Evolutionary conservation across 2,113 vertebrate species (phyloP), one percentile per base, ranked within the genome.

Genomic region (Paramormyrops kingsleyae): DNA sequence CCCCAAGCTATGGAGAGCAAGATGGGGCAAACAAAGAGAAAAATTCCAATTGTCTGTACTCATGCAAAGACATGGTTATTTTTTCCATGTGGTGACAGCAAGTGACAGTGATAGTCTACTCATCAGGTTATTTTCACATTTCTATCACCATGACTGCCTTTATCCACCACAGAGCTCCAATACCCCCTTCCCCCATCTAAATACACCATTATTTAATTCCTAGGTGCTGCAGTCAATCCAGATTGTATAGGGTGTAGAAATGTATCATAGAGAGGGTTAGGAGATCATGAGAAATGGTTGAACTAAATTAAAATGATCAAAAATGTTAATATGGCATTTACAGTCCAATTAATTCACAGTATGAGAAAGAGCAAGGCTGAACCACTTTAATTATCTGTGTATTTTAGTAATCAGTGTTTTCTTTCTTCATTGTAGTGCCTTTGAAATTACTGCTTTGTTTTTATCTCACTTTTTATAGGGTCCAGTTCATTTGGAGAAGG

Each of bases 181-280:
- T n/a, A 46, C 35, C 39, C 19, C 17, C 19, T 15, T 8, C 50
- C 35, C 39, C 31, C 24, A 86, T 50, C 42, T 86, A 86, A 49
- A 52, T 86, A 50, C 12, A 50, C 10, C 9, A 31, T 27, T 52
- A 15, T 42, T 3, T 62, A 46, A 62, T 90, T 91, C 66, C 87
- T 59, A 77, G 90, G 89, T 12, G 83, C 89, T 90, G 92, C 62
- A 56, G 83, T 53, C 87, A 87, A 87, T 88, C 31, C 88, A 74
- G 19, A 47, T 42, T 88, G 24, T 74, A 50, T 46, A 83, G 21
- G 27, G 7, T 44, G 17, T 47, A 8, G 24, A 80, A 24, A 88
- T 46, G 66, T 27, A 7, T 66, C 5, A 74, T 47, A 31, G 17
- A 44, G 70, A 24, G 12, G 50, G 17, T 24, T 31, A 80, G n/a